Evolutionary conservation across 2,113 vertebrate genomes (phyloP).

Genomic region (Columbina picui): DNA sequence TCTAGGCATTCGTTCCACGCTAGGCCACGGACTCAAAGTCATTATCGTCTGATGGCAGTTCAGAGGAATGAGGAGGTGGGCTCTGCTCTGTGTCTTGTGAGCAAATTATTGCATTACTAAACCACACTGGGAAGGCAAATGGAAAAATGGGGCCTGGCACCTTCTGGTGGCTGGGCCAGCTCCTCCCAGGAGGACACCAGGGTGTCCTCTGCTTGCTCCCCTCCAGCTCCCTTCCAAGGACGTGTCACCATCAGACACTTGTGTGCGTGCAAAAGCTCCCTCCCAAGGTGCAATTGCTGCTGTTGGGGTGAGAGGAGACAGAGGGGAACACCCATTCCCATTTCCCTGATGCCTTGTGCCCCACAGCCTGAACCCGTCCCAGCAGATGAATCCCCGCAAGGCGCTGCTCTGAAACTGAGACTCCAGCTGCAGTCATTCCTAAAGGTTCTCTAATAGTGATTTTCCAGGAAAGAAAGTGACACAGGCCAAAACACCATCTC

Average conservation of each 20-base stretch:
- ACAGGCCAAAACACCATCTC: not conserved
- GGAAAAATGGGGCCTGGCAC: not conserved
- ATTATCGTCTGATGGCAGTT: not conserved
- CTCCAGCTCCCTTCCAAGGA: not conserved
- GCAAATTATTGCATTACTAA: not conserved
- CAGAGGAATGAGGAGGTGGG: constrained; percentile 24
- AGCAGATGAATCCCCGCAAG: not conserved
- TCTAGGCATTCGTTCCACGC: constrained; percentile 52
- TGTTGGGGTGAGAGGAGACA: not conserved
- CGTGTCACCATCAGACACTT: not conserved
- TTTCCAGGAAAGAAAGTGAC: not conserved
- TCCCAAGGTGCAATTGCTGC: not conserved
- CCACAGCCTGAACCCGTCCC: not conserved
- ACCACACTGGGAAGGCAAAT: not conserved
- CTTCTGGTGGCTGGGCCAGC: not conserved
- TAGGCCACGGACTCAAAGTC: not conserved
- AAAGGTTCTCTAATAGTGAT: not conserved
- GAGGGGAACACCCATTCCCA: not conserved
- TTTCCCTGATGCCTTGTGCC: accelerated
- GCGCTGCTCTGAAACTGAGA: accelerated
- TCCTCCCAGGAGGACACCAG: not conserved
- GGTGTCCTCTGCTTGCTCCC: not conserved
- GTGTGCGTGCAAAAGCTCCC: not conserved
- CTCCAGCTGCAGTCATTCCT: not conserved
- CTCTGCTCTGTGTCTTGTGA: constrained; percentile 5